Evolutionary conservation across 2,888 invertebrate genomes (phyloP).

Genomic region (Chymomyza amoena): DNA sequence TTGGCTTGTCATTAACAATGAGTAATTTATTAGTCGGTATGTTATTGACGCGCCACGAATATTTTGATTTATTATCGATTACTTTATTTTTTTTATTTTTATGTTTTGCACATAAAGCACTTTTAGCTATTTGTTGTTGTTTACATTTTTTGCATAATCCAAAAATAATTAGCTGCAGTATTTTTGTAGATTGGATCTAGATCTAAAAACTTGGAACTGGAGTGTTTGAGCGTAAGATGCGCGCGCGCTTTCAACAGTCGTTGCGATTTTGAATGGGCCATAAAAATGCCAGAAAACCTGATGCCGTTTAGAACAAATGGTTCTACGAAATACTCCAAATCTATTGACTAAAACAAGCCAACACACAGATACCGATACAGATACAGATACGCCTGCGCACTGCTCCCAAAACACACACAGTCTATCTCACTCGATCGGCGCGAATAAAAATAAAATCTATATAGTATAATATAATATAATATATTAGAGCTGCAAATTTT

Average conservation of each 20-base stretch:
- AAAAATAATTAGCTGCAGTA: not conserved
- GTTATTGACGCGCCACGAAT: not conserved
- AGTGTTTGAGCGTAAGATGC: constrained; percentile 42
- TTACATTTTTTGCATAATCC: not conserved
- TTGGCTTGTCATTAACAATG: not conserved
- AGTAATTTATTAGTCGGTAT: not conserved
- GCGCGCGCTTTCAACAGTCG: constrained; percentile 66
- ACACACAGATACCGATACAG: no score
- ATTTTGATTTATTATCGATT: not conserved
- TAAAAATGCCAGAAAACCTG: constrained; percentile 44
- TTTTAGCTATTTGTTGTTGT: not conserved
- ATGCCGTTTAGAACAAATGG: not conserved
- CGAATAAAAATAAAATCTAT: not conserved
- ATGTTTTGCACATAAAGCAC: not conserved
- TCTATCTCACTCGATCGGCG: constrained; percentile 5
- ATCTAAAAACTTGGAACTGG: constrained; percentile 2
- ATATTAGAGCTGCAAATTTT: not conserved
- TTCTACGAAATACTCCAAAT: constrained; percentile 12
- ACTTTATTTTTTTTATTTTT: no score
- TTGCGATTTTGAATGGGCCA: constrained; percentile 62
- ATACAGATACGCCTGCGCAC: constrained; percentile 39
- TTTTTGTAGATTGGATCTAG: not conserved
- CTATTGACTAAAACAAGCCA: constrained; percentile 40
- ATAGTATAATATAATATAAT: not conserved
- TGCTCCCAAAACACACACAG: constrained; percentile 7